These are phyloP conservation scores for Chrysodeixis includens DNA, from an alignment of 2,888 invertebrate genomes.

Conservation along the genomic window DNA sequence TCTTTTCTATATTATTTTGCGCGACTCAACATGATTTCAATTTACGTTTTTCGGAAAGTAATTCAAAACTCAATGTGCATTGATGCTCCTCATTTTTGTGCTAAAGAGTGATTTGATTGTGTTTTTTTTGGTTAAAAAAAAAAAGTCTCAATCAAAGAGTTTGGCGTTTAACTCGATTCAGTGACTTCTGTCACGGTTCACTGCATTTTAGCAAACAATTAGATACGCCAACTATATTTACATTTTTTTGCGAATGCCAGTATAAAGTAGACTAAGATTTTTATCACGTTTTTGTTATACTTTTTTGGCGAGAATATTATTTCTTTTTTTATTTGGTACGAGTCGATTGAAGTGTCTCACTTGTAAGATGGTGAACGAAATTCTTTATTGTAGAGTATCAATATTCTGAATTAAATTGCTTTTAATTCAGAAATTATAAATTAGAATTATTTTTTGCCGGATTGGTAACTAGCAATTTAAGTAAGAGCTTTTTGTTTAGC, in stretches of 20 bases:
- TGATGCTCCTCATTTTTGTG: slow-evolving; percentile 14
- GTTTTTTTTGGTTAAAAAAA: slow-evolving; percentile 27
- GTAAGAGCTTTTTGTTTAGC: no score
- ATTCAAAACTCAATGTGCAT: not conserved
- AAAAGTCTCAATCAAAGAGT: slow-evolving; percentile 42
- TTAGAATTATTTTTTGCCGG: no score
- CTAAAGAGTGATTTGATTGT: slow-evolving; percentile 30
- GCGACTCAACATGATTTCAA: not conserved
- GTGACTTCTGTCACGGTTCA: slow-evolving; percentile 51
- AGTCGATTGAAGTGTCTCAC: not conserved
- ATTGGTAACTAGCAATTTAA: no score
- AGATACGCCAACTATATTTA: slow-evolving; percentile 47
- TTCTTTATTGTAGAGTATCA: no score
- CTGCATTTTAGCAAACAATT: slow-evolving; percentile 42
- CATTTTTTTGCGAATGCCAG: slow-evolving; percentile 41
- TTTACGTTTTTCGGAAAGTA: slow-evolving; percentile 7
- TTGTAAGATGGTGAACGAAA: not conserved
- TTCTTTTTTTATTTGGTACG: not conserved
- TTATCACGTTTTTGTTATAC: slow-evolving; percentile 20
- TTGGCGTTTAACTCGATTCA: slow-evolving; percentile 44
- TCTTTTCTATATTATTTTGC: not conserved
- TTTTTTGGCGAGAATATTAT: slow-evolving; percentile 11
- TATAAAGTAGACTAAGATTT: slow-evolving; percentile 14
- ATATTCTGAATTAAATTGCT: no score
- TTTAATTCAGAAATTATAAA: no score